Conservation (phyloP, 1,140 invertebrate genomes). For the Micrasema minimum region DNA sequence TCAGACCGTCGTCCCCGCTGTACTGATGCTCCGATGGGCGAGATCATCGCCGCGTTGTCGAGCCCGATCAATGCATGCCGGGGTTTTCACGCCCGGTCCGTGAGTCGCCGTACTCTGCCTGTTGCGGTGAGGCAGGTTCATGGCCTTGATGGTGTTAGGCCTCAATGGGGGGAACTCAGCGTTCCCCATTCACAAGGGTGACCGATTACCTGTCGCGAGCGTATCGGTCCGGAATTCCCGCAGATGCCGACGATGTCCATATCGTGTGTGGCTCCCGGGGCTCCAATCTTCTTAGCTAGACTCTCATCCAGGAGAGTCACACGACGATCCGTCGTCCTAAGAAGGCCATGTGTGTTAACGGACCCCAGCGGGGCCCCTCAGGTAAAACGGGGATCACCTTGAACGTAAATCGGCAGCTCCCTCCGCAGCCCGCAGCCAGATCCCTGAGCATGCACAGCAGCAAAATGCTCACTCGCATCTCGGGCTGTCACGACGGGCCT, state of each 20-base stretch:
- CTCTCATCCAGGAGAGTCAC: not conserved
- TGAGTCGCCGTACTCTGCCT: not conserved
- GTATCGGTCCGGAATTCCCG: not conserved
- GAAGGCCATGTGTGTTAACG: not conserved
- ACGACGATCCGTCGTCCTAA: not conserved
- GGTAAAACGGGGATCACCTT: too few species aligned
- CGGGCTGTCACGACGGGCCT: too few species aligned
- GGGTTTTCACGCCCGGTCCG: not conserved
- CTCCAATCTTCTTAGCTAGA: not conserved
- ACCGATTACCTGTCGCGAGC: not conserved
- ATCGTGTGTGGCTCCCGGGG: not conserved
- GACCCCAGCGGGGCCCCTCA: too few species aligned
- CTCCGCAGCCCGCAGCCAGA: too few species aligned
- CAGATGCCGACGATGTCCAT: not conserved
- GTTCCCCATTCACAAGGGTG: not conserved
- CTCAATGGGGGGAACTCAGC: not conserved
- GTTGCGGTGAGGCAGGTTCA: not conserved
- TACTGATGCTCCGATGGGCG: too few species aligned
- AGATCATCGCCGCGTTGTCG: not conserved
- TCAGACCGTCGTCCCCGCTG: not conserved
- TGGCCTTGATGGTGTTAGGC: not conserved
- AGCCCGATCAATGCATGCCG: not conserved
- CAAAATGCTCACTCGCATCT: too few species aligned
- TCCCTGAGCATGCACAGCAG: too few species aligned
- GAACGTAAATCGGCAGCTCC: too few species aligned